A percentile compares a stretch with the other conserved stretches of the same genome.
Conservation (phyloP, 2,888 invertebrate species). For the Trichopoda pennipes region DNA sequence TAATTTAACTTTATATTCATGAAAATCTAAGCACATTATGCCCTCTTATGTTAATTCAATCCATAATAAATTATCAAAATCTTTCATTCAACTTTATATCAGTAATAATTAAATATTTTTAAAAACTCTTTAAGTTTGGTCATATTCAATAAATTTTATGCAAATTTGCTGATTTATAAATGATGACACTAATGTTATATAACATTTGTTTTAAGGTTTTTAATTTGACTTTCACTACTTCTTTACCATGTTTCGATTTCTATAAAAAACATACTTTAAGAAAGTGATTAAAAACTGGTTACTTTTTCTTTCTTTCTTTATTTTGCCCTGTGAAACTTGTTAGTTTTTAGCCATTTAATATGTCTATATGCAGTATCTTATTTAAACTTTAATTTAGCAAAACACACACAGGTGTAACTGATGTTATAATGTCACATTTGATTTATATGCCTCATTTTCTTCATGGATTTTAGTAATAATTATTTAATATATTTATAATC, state of each 20-base stretch:
- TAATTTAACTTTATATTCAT: neutral
- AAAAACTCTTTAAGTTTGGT: too few relatives aligned
- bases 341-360: neutral
- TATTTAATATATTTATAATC: neutral
- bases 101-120: too few relatives aligned
- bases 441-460: neutral
- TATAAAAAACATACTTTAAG: too few relatives aligned
- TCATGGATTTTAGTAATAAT: neutral
- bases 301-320: too few relatives aligned
- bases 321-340: neutral
- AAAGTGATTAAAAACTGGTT: too few relatives aligned
- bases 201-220: neutral
- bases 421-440: constrained; percentile 46
- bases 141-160: constrained; percentile 7
- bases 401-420: constrained; percentile 66
- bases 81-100: too few relatives aligned
- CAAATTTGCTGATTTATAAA: constrained; percentile 8
- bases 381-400: constrained; percentile 22
- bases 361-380: neutral
- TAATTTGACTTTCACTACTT: constrained; percentile 40
- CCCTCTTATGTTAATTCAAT: too few relatives aligned
- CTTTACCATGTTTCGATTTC: neutral
- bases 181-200: neutral
- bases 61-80: too few relatives aligned
- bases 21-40: too few relatives aligned